A percentile compares a stretch with the other conserved stretches of the same genome.
These are phyloP conservation scores for Hepsetus odoe DNA, from an alignment of 2,113 vertebrate genomes.

Conservation along the genomic window DNA sequence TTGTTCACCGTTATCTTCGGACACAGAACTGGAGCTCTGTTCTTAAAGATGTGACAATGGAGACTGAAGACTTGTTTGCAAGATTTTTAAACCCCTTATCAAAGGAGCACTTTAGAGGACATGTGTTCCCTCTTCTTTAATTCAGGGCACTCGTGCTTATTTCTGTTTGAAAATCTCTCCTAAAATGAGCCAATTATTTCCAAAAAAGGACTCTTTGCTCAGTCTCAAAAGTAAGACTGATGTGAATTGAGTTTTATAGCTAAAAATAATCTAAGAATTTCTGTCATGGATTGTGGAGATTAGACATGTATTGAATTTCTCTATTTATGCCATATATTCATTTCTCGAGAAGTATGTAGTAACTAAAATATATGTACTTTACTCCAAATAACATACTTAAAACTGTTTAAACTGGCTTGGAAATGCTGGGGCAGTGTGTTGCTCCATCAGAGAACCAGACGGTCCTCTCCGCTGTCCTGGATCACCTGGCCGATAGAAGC, in stretches of 20 bases:
- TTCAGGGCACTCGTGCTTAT: conserved; percentile 33
- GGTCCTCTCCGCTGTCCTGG: conserved; percentile 91
- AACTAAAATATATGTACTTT: background rate
- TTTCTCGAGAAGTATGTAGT: background rate
- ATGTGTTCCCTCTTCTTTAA: conserved; percentile 21
- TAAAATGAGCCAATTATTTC: conserved; percentile 19
- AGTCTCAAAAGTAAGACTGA: background rate
- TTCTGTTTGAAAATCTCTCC: conserved; percentile 19
- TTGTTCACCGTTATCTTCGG: conserved; percentile 87
- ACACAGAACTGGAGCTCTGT: conserved; percentile 84
- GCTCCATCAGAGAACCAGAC: conserved; percentile 82
- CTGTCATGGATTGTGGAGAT: background rate
- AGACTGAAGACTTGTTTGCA: conserved; percentile 76
- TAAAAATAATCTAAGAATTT: background rate
- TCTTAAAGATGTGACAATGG: conserved; percentile 84
- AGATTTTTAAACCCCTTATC: conserved; percentile 53
- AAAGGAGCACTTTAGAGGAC: conserved; percentile 18
- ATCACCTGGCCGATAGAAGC: conserved; percentile 86
- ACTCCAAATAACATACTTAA: background rate
- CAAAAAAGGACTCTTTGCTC: conserved; percentile 20
- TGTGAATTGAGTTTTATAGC: background rate
- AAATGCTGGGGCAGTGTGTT: background rate
- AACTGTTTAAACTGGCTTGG: background rate
- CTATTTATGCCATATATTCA: background rate
- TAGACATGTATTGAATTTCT: background rate